phyloP scores from a whole-genome alignment of 2,113 vertebrate genomes.

The Thalassarche chlororhynchos region DNA sequence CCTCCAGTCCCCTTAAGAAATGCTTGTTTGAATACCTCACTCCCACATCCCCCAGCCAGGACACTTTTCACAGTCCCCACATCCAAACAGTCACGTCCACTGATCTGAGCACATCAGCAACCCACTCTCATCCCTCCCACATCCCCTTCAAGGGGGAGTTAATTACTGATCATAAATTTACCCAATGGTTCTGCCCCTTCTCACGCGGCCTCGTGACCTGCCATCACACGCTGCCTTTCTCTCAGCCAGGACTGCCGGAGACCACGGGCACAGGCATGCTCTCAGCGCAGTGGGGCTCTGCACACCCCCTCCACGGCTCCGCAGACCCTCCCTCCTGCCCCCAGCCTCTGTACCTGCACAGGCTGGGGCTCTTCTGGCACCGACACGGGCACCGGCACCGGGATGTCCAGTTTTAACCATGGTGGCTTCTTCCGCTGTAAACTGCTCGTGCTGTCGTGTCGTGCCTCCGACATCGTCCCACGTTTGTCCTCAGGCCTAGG shows the following conservation, averaged over 20 bases:
- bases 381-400: conserved; percentile 73
- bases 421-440: conserved; percentile 97
- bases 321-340: neutral
- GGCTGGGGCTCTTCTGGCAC: conserved; percentile 83
- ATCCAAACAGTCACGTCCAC: neutral
- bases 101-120: neutral
- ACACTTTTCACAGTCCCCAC: neutral
- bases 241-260: neutral
- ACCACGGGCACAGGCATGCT: neutral
- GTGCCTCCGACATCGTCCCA: conserved; percentile 87
- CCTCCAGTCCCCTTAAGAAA: neutral
- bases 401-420: conserved; percentile 96
- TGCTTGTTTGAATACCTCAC: neutral
- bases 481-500: conserved; percentile 74
- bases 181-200: neutral
- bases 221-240: neutral
- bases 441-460: conserved; percentile 92
- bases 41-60: neutral
- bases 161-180: neutral
- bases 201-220: neutral
- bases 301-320: too few relatives aligned
- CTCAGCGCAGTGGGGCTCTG: neutral
- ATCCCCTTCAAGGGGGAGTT: neutral
- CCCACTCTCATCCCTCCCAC: neutral
- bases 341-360: conserved; percentile 79